Base-by-base conservation (phyloP, 2,113 vertebrate species). In the Gasterosteus aculeatus region DNA sequence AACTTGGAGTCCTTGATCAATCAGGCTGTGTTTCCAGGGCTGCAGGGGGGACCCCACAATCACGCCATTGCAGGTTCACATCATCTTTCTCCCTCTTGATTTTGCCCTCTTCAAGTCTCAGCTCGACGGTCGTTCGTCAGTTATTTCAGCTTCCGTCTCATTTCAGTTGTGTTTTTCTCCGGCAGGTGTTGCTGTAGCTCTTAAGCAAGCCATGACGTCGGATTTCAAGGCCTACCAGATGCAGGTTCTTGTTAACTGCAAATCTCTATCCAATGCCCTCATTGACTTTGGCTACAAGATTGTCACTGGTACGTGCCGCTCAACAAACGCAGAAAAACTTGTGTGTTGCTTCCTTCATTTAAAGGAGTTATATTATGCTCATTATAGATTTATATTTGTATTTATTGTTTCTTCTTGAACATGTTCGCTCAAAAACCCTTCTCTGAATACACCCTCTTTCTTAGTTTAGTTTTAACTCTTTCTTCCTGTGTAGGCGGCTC, bases 41-140 rank as follows among this genome's bases (percentile, higher is more conserved):
- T 99, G 47, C 98, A 99, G 86, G 98, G 98, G 9, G 98, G 98
- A 3, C 98, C 98, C 0, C 98, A 99, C 92, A 99, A 99, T 88
- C 98, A 99, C 0, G 96, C 98, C 58, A 99, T 99, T 5, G 98
- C 97, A 89, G 98, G 98, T 98, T 88, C 10, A 5, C 6, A 18
- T 70, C 8, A 18, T 51, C 9, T 54, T 16, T 8, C 59, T 69
- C 5, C 4, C n/a, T n/a, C 5, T 11, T 16, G 3, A 18, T 33
- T 72, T 64, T 39, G 14, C 38, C 39, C 38, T 31, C 11, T 67
- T 51, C 6, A 26, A 18, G 4, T 54, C 54, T 69, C 5, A 35
- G 6, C 5, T 65, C 10, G 1, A 22, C 2, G 39, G 51, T 12
- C 4, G 5, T n/a, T 29, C 22, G 22, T 26, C 7, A 0, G 0